Conservation (phyloP, 1,140 invertebrate species). For the Drosophila kanapiae region DNA sequence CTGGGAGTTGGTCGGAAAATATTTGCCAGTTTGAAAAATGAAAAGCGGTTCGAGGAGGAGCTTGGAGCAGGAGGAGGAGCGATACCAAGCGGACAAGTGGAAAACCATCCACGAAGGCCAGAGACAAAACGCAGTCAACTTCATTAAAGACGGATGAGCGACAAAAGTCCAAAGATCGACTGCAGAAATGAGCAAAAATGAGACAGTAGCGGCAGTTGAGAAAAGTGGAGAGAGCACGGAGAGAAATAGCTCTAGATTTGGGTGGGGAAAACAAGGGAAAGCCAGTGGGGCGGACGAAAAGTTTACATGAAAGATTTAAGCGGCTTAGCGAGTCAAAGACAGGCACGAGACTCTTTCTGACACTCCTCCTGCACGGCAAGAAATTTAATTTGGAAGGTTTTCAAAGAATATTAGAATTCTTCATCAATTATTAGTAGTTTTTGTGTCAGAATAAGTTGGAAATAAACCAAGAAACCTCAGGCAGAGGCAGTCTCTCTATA, state of each 20-base stretch:
- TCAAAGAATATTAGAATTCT: background rate
- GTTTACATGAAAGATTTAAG: constrained; percentile 82
- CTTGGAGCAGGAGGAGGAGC: constrained; percentile 1
- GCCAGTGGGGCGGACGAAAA: constrained; percentile 39
- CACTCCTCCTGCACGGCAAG: background rate
- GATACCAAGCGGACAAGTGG: background rate
- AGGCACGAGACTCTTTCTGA: constrained; percentile 9
- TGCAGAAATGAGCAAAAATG: constrained; percentile 40
- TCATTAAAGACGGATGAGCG: constrained; percentile 66
- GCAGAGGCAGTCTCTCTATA: no score
- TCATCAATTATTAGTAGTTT: no score
- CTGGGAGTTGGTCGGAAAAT: constrained; percentile 58
- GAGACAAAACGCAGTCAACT: constrained; percentile 63
- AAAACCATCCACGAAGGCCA: constrained; percentile 1
- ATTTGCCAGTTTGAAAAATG: constrained; percentile 60
- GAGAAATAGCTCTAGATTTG: constrained; percentile 1
- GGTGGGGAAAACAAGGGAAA: constrained; percentile 17
- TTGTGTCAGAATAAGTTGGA: background rate
- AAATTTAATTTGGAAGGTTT: background rate
- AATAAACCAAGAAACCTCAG: no score
- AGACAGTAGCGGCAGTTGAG: background rate
- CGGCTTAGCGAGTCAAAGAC: constrained; percentile 78
- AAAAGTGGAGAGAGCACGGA: background rate
- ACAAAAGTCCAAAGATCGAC: constrained; percentile 65
- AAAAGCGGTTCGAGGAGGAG: constrained; percentile 39